Conservation (phyloP, 2,888 invertebrate genomes). For the Pediacus dermestoides region DNA sequence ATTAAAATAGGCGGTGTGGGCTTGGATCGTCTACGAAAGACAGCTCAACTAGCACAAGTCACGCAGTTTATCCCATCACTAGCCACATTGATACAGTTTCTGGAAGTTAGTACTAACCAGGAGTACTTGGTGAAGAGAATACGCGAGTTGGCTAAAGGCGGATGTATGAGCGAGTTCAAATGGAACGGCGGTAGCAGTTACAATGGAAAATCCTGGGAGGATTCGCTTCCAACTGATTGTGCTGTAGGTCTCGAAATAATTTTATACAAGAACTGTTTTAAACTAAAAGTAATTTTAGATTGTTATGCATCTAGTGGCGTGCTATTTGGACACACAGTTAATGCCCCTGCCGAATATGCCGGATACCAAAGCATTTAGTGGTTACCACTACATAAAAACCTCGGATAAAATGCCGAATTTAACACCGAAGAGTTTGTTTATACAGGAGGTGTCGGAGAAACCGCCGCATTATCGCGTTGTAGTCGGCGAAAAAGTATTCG, state of each 20-base stretch:
- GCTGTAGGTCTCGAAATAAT: slow-evolving; percentile 55
- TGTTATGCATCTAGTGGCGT: slow-evolving; percentile 78
- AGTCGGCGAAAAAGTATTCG: slow-evolving; percentile 63
- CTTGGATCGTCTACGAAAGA: slow-evolving; percentile 70
- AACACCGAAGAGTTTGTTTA: slow-evolving; percentile 55
- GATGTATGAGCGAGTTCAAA: slow-evolving; percentile 83
- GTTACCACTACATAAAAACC: slow-evolving; percentile 50
- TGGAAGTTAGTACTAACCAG: slow-evolving; percentile 80
- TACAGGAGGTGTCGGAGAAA: slow-evolving; percentile 60
- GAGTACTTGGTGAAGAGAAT: slow-evolving; percentile 81
- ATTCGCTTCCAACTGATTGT: slow-evolving; percentile 81
- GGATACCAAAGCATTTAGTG: slow-evolving; percentile 64
- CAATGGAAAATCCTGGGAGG: slow-evolving; percentile 75
- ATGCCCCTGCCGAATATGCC: slow-evolving; percentile 63
- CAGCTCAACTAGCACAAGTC: slow-evolving; percentile 58
- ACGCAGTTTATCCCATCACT: slow-evolving; percentile 57
- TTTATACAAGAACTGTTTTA: slow-evolving; percentile 3
- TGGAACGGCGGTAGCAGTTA: slow-evolving; percentile 80
- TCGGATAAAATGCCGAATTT: slow-evolving; percentile 49
- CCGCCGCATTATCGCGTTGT: slow-evolving; percentile 72
- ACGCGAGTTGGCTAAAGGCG: slow-evolving; percentile 73
- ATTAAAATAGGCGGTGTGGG: slow-evolving; percentile 67
- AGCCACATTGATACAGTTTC: slow-evolving; percentile 68
- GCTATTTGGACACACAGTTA: slow-evolving; percentile 82
- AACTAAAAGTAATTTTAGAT: slow-evolving; percentile 56